Conservation (phyloP, 1,140 invertebrate genomes). For the Sarcophaga bullata region DNA sequence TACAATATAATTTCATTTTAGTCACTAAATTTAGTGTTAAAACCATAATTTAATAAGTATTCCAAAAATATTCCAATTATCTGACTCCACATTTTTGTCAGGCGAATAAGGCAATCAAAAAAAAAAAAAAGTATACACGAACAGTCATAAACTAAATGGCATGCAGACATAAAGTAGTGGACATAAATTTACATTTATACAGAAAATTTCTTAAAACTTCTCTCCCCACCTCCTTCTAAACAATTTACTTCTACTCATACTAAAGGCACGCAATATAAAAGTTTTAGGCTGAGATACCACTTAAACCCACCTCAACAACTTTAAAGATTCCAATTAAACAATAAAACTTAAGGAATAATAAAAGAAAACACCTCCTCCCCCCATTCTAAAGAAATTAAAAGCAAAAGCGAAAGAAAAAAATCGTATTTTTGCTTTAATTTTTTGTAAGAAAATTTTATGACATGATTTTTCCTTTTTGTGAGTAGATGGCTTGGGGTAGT, state of each 20-base stretch:
- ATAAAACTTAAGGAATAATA: background rate
- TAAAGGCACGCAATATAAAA: background rate
- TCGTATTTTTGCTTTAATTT: background rate
- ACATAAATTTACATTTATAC: background rate
- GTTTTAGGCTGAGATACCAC: background rate
- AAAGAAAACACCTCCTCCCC: background rate
- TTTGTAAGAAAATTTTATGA: background rate
- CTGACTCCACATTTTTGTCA: background rate
- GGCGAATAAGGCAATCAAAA: background rate
- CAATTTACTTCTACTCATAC: background rate
- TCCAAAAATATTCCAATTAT: background rate
- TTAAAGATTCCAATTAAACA: background rate
- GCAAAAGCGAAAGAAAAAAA: too few species aligned
- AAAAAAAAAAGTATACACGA: background rate
- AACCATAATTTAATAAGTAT: constrained; percentile 8
- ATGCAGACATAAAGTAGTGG: background rate
- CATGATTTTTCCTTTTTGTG: background rate
- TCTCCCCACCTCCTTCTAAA: background rate
- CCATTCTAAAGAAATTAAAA: too few species aligned
- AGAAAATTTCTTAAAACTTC: background rate
- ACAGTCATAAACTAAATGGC: constrained; percentile 5
- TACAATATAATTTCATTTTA: background rate
- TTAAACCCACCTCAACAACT: constrained; percentile 3
- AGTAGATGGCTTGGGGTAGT: too few species aligned
- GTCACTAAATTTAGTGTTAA: background rate